Base-by-base conservation (phyloP, 2,797 vertebrate species). In the Peromyscus attwateri region DNA sequence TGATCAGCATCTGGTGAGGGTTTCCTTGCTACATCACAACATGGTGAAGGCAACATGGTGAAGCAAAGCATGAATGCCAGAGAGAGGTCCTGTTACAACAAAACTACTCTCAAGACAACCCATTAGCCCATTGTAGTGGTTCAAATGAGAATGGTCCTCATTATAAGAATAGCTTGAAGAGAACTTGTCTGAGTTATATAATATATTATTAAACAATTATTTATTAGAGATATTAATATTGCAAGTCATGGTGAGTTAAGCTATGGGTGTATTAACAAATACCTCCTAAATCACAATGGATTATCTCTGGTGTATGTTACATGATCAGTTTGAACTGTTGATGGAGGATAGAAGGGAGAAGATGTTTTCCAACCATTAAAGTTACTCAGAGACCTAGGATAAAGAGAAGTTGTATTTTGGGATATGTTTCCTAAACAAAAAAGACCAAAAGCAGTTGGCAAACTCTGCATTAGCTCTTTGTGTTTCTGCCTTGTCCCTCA, bases 221-320 rank as follows among this genome's bases (percentile, higher is more conserved):
- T 94, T 97, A 25, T 96, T 52, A 76, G 62, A 88, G 25, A 8
- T 57, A 55, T 93, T 89, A 87, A 25, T 49, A 21, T 52, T 13
- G 70, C 68, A 93, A 85, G 17, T 87, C 43, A 55, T 62, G 68
- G 92, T 70, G 73, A 31, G 23, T 85, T 70, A 92, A 31, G 6
- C 12, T 90, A 66, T 77, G 64, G 4, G 7, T 31, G 3, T 40
- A 90, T 93, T 66, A 95, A 92, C 34, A 97, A 87, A 81, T 77
- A 46, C 2, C 52, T 73, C 29, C 43, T 27, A 83, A 89, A 92
- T 52, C 49, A 62, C 14, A 57, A 21, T 75, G 85, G 85, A 87
- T 97, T 94, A 76, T 89, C 84, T 92, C 31, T 96, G 94, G 75
- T 13, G 77, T 91, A 82, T 83, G 87, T 91, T 87, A 57, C 34